Evolutionary conservation across 2,797 vertebrate species (phyloP).

Genomic region (Ctenopoma multispine): DNA sequence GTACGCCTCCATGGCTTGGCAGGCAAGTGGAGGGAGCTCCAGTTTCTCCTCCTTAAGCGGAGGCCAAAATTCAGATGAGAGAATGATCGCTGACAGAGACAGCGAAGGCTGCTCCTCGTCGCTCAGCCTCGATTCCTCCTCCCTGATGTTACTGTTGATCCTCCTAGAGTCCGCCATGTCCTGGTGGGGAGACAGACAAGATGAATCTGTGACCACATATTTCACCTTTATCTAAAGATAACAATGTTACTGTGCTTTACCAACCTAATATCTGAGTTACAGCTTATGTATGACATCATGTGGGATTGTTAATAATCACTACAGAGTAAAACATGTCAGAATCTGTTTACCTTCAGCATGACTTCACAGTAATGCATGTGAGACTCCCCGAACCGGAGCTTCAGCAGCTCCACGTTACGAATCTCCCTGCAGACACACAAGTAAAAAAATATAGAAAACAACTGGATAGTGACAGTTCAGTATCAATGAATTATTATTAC

Average conservation of each 20-base stretch:
- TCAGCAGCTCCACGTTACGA: constrained; percentile 96
- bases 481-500: too few species aligned
- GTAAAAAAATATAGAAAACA: neutral
- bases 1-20: constrained; percentile 93
- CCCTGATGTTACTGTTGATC: constrained; percentile 94
- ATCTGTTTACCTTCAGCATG: constrained; percentile 93
- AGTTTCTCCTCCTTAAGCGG: constrained; percentile 96
- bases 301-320: neutral
- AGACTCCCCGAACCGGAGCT: constrained; percentile 96
- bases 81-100: constrained; percentile 91
- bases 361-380: constrained; percentile 99
- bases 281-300: neutral
- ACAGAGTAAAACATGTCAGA: neutral
- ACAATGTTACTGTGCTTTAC: too few species aligned
- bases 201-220: neutral
- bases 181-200: constrained; percentile 69
- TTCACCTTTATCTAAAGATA: too few species aligned
- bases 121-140: constrained; percentile 91
- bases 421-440: constrained; percentile 88
- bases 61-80: constrained; percentile 98
- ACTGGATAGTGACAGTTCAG: neutral
- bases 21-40: constrained; percentile 90
- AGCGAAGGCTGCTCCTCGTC: constrained; percentile 89
- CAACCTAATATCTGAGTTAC: neutral
- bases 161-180: constrained; percentile 97